Conservation (phyloP, 2,113 vertebrate species). For the Oncorhynchus kisutch region DNA sequence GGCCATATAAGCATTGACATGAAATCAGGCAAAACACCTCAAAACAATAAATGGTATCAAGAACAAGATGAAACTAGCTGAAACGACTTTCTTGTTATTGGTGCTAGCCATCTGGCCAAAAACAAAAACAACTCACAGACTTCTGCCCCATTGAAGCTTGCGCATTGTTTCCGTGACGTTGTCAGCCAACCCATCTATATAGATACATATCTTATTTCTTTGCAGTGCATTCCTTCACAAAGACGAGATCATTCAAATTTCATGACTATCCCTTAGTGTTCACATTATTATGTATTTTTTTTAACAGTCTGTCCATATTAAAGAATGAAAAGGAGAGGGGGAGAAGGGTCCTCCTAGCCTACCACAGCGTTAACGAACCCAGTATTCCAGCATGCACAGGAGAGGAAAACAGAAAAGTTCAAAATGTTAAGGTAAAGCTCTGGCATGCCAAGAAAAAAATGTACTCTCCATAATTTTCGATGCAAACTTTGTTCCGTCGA, state of each 20-base stretch:
- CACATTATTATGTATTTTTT: constrained; percentile 71
- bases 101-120: too few relatives aligned
- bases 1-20: too few relatives aligned
- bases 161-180: too few relatives aligned
- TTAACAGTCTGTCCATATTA: constrained; percentile 59
- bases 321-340: constrained; percentile 63
- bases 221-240: constrained; percentile 39
- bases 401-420: constrained; percentile 54
- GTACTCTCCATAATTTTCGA: constrained; percentile 45
- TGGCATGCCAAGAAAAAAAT: constrained; percentile 17
- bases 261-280: constrained; percentile 64
- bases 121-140: too few relatives aligned
- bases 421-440: constrained; percentile 62
- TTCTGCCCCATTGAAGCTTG: too few relatives aligned
- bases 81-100: too few relatives aligned
- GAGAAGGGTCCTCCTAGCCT: constrained; percentile 54
- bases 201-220: constrained; percentile 44
- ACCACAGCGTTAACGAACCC: constrained; percentile 66
- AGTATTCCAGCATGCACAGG: constrained; percentile 31
- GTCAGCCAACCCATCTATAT: constrained; percentile 1
- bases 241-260: constrained; percentile 67
- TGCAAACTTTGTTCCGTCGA: constrained; percentile 62
- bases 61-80: too few relatives aligned
- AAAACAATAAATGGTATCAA: too few relatives aligned
- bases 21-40: too few relatives aligned